These are phyloP conservation scores for Oenanthe melanoleuca DNA, from an alignment of 2,113 vertebrate genomes.

Conservation along the genomic window DNA sequence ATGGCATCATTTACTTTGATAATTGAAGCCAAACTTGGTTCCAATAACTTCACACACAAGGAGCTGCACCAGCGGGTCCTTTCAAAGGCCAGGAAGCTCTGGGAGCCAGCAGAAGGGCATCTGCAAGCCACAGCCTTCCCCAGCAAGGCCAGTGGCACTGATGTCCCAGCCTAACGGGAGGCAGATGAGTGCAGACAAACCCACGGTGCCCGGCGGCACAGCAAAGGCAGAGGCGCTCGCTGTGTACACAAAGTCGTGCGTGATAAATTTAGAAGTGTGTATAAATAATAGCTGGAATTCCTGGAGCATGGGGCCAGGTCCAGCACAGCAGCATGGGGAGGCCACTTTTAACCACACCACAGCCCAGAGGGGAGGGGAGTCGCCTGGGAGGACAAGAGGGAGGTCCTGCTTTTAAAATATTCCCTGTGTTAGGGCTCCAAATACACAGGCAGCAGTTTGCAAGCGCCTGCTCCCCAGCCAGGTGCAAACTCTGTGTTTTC, in stretches of 20 bases:
- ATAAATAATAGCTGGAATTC: conserved; percentile 61
- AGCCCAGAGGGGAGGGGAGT: not conserved
- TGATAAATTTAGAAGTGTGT: conserved; percentile 30
- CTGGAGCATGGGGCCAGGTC: conserved; percentile 40
- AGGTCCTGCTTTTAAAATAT: not conserved
- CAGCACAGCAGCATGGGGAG: not conserved
- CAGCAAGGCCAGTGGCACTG: conserved; percentile 72
- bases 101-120: conserved; percentile 77
- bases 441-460: not conserved
- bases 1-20: conserved; percentile 80
- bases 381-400: not conserved
- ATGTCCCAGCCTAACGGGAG: conserved; percentile 56
- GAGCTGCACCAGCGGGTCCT: conserved; percentile 73
- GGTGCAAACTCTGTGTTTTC: not conserved
- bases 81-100: conserved; percentile 82
- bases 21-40: conserved; percentile 80
- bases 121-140: conserved; percentile 75
- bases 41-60: conserved; percentile 77
- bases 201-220: not conserved
- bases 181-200: conserved; percentile 46
- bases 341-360: conserved; percentile 17
- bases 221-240: not conserved
- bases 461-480: not conserved
- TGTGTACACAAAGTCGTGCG: not conserved
- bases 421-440: not conserved